Evolutionary conservation across 37 sponge, comb jelly and placozoan genomes (phyloP), one percentile per base, ranked within the genome.

Genomic region (Diacarnus erythraeanus): DNA sequence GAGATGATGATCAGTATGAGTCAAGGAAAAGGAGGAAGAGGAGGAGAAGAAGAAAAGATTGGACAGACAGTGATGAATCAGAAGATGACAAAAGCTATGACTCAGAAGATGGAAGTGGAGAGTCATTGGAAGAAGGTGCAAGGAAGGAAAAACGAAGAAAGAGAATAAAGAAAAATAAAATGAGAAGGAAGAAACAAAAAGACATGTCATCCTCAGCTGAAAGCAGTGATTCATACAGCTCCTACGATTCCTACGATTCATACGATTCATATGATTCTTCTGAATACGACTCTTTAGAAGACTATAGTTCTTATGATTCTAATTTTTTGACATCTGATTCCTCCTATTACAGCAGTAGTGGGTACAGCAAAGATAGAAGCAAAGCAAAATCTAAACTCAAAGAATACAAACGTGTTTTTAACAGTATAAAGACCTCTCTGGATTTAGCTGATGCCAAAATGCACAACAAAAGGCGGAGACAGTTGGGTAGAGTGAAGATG

Each of bases 251-350:
- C 17, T 65, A 2, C 9, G 35, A 31, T 35, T 65, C 66, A 31
- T 65, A 65, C 33, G 66, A 65, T 31, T 65, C 66, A 31, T 18
- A 65, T 10, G 66, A 65, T 10, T 65, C 66, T 12, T 65, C 66
- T 18, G 31, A 30, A 18, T 65, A 65, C 34, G 17, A 65, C 33
- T 65, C 66, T 30, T 31, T 35, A 31, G 10, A 47, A 15, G 51
- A 47, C 12, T 47, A 47, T 12, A 47, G 10, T 47, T 47, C 51
- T 15, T 6, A 47, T 47, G 51, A 47, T 47, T 6, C 6, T 47
- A 12, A 12, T 6, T 47, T 15, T 12, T 15, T 12, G 10, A 47
- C 51, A 47, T 47, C 6, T 12, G 51, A 47, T 12, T 6, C 6
- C 51, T 47, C 12, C 10, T 6, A 47, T 47, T 12, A 12, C 51